Evolutionary conservation across 2,888 invertebrate genomes (phyloP).

Genomic region (Hecatera dysodea): DNA sequence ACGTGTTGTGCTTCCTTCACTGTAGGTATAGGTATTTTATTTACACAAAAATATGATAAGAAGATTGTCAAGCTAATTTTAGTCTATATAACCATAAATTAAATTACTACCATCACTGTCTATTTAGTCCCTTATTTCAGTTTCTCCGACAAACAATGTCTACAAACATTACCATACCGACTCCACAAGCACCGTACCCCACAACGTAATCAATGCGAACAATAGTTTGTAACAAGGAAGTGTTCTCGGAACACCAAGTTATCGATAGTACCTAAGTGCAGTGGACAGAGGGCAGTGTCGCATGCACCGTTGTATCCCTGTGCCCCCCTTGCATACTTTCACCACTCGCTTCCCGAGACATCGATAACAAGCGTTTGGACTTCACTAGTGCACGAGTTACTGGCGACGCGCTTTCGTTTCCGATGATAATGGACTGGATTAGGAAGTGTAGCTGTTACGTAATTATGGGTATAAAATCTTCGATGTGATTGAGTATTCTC

Average conservation of each 20-base stretch:
- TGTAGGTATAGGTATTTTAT: neutral
- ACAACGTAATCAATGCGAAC: conserved; percentile 65
- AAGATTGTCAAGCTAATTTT: neutral
- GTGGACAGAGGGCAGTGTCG: conserved; percentile 88
- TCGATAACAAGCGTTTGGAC: conserved; percentile 77
- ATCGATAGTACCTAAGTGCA: conserved; percentile 71
- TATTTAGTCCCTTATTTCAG: conserved; percentile 15
- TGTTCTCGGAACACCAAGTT: conserved; percentile 62
- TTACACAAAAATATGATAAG: too few relatives aligned
- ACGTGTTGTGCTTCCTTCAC: neutral
- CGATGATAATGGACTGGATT: conserved; percentile 61
- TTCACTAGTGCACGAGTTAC: conserved; percentile 70
- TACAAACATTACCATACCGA: conserved; percentile 39
- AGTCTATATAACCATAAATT: neutral
- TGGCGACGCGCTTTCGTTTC: conserved; percentile 62
- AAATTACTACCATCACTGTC: neutral
- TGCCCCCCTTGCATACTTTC: conserved; percentile 88
- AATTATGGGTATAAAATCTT: conserved; percentile 40
- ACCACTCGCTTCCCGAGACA: conserved; percentile 83
- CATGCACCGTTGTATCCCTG: conserved; percentile 81
- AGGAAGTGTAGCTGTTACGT: conserved; percentile 51
- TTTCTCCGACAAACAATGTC: conserved; percentile 16
- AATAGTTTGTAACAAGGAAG: conserved; percentile 68
- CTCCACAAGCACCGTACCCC: conserved; percentile 34
- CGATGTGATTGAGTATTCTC: conserved; percentile 26